Conservation (phyloP, 1,140 invertebrate genomes). For the Zaprionus lachaisei region DNA sequence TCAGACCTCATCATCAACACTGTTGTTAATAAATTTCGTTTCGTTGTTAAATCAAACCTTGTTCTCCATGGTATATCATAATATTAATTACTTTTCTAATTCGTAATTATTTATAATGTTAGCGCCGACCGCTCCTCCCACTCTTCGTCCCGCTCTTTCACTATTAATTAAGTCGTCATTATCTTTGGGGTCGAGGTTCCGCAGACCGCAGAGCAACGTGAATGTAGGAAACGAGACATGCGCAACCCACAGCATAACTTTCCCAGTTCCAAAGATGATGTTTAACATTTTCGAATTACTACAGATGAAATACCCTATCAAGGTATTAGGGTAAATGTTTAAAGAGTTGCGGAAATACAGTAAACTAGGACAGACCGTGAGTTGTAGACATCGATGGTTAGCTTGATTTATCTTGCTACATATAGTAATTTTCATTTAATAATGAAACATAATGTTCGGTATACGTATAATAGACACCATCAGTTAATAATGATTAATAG, state of each 20-base stretch:
- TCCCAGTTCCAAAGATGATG: conserved; percentile 11
- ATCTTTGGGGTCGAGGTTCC: conserved; percentile 43
- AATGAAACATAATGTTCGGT: background rate
- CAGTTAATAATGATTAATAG: conserved; percentile 6
- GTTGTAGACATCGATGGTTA: background rate
- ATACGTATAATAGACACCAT: background rate
- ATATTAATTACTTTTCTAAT: conserved; percentile 30
- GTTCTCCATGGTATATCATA: conserved; percentile 2
- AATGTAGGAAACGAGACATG: conserved; percentile 20
- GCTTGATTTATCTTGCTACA: background rate
- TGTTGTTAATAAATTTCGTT: conserved; percentile 71
- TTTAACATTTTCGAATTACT: background rate
- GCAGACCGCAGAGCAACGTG: conserved; percentile 14
- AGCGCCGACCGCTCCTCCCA: conserved; percentile 13
- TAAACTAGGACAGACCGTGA: background rate
- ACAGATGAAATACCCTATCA: background rate
- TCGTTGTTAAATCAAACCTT: conserved; percentile 59
- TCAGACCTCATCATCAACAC: conserved; percentile 13
- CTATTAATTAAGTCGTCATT: conserved; percentile 43
- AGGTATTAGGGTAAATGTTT: background rate
- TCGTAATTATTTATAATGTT: conserved; percentile 41
- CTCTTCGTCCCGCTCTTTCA: conserved; percentile 15
- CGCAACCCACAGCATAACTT: conserved; percentile 10
- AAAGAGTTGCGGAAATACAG: background rate
- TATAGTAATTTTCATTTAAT: background rate